These are phyloP conservation scores for Petaurus breviceps DNA, from an alignment of 2,113 vertebrate species.

Conservation along the genomic window DNA sequence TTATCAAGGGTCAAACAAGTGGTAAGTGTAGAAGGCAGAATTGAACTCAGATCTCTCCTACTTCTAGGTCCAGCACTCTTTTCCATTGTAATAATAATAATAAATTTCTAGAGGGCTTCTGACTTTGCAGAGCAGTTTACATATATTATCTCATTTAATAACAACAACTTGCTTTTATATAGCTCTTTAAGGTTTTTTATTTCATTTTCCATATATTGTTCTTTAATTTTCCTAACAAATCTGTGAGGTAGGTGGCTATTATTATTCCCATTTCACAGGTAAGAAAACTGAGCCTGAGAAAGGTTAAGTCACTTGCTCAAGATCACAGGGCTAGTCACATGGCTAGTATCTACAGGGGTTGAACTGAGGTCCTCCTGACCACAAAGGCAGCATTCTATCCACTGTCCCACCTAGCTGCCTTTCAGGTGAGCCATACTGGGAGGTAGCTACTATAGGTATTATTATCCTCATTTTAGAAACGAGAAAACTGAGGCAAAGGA, in stretches of 20 bases:
- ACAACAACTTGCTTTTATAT: not conserved
- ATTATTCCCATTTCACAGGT: not conserved
- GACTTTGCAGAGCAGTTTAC: not conserved
- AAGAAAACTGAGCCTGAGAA: not conserved
- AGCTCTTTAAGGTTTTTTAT: not conserved
- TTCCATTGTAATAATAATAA: not conserved
- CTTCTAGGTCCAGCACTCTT: not conserved
- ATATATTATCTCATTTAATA: not conserved
- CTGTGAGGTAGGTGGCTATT: not conserved
- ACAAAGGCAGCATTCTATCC: not conserved
- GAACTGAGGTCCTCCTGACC: not conserved
- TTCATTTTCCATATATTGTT: not conserved
- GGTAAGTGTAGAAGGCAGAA: not conserved
- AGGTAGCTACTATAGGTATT: not conserved
- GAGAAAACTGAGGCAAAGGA: not conserved
- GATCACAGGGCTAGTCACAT: not conserved
- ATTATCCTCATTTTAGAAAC: not conserved
- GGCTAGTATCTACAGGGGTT: not conserved
- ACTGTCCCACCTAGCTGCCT: not conserved
- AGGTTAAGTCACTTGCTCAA: not conserved
- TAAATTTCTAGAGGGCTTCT: not conserved
- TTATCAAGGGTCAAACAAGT: not conserved
- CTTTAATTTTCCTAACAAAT: not conserved
- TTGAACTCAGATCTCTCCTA: not conserved
- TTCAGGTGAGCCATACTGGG: not conserved